Base-by-base conservation (phyloP, 1,140 invertebrate species). In the Cydia strobilella region DNA sequence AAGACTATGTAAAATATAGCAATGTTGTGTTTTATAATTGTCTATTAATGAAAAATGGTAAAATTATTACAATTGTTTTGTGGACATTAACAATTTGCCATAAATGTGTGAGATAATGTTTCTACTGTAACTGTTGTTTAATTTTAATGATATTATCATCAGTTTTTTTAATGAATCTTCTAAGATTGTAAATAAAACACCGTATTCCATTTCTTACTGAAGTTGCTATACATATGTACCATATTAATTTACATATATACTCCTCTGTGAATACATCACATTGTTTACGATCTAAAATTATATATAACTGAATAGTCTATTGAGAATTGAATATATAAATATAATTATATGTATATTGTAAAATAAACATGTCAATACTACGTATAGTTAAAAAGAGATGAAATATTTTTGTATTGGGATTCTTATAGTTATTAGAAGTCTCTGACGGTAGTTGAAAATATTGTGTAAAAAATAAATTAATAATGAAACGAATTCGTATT, bases 331-430 rank as follows among this genome's bases (percentile, higher is more conserved):
- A 76, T 77, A 45, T 45, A 77, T 77, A 73, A 79, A 75, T 77
- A 76, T 54, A 73, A 76, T 76, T 76, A 76, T 87, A 83, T 82
- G 82, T 80, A 86, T 74, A 82, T 82, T 89, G 85, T 88, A 87
- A 86, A 90, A 85, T 84, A 86, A 86, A 89, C 76, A 80, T 90
- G 88, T 91, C 90, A 89, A 91, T 90, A 90, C 87, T 83, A 86
- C 76, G 75, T 73, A 79, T 80, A 77, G 75, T 81, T 90, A 90
- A 45, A 39, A 89, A 86, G 77, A 91, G 85, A 92, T 85, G 86
- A 90, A 88, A 90, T 92, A 92, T 92, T 92, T 92, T 92, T 92
- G 84, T 92, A 92, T 91, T 84, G 90, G 90, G 88, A 89, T 87
- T 90, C 90, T 90, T 88, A 84, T 86, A 86, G 80, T 80, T 88